phyloP scores from a whole-genome alignment of 2,888 invertebrate genomes.

The Lasioglossum figueresi region DNA sequence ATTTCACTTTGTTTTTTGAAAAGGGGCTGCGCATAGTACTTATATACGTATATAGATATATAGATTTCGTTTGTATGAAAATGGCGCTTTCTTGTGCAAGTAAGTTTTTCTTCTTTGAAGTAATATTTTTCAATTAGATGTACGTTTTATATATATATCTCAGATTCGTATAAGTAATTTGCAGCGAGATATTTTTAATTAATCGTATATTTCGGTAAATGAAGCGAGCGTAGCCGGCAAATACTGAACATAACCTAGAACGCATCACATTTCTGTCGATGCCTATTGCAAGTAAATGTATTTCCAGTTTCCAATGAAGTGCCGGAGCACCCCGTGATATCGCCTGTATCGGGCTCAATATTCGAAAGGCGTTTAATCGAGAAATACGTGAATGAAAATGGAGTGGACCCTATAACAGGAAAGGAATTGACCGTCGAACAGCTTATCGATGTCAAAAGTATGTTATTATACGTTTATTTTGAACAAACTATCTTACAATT shows the following conservation, averaged over 20 bases:
- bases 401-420: constrained; percentile 97
- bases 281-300: constrained; percentile 4
- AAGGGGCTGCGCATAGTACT: too few relatives aligned
- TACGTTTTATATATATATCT: not conserved
- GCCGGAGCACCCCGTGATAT: constrained; percentile 98
- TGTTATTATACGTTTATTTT: constrained; percentile 57
- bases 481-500: not conserved
- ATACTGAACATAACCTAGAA: constrained; percentile 55
- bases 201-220: not conserved
- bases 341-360: constrained; percentile 97
- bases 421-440: constrained; percentile 94
- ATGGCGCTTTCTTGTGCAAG: constrained; percentile 89
- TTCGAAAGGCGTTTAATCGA: constrained; percentile 98
- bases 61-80: constrained; percentile 71
- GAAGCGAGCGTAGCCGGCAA: constrained; percentile 21
- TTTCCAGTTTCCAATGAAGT: constrained; percentile 96
- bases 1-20: too few relatives aligned
- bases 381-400: constrained; percentile 98
- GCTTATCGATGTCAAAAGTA: constrained; percentile 97
- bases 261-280: constrained; percentile 20
- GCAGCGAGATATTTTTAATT: not conserved
- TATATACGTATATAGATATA: not conserved
- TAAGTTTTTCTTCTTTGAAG: constrained; percentile 83
- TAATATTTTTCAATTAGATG: constrained; percentile 17
- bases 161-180: not conserved